Evolutionary conservation across 2,888 invertebrate genomes (phyloP).

Genomic region (Periphyllus acericola): DNA sequence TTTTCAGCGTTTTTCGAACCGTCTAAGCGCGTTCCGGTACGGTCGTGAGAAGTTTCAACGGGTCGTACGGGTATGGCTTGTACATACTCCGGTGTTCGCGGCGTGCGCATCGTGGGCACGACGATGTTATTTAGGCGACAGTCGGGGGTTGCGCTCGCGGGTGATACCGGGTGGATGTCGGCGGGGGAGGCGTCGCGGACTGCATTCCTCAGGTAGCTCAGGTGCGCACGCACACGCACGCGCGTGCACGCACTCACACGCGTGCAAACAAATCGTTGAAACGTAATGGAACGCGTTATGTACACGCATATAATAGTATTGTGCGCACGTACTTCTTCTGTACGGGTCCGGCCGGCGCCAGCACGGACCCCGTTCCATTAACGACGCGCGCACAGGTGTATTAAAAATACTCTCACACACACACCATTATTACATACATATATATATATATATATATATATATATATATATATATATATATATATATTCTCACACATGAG

Average conservation of each 20-base stretch:
- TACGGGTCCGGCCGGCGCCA: slow-evolving; percentile 53
- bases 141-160: no score
- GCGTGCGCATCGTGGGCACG: no score
- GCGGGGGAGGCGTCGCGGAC: slow-evolving; percentile 37
- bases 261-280: not conserved
- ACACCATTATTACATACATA: not conserved
- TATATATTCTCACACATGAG: no score
- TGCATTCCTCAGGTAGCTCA: slow-evolving; percentile 59
- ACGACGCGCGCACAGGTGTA: slow-evolving; percentile 58
- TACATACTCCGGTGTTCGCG: no score
- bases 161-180: not conserved
- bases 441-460: no score
- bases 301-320: slow-evolving; percentile 25
- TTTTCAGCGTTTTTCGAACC: no score
- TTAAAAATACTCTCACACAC: slow-evolving; percentile 14
- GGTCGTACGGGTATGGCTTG: no score
- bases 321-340: slow-evolving; percentile 26
- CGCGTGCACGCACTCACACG: not conserved
- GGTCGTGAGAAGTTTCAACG: no score
- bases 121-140: no score
- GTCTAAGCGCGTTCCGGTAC: no score
- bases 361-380: slow-evolving; percentile 54
- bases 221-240: not conserved
- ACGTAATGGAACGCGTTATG: slow-evolving; percentile 44
- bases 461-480: no score